Base-by-base conservation (phyloP, 2,113 vertebrate genomes). In the Myotis yumanensis region DNA sequence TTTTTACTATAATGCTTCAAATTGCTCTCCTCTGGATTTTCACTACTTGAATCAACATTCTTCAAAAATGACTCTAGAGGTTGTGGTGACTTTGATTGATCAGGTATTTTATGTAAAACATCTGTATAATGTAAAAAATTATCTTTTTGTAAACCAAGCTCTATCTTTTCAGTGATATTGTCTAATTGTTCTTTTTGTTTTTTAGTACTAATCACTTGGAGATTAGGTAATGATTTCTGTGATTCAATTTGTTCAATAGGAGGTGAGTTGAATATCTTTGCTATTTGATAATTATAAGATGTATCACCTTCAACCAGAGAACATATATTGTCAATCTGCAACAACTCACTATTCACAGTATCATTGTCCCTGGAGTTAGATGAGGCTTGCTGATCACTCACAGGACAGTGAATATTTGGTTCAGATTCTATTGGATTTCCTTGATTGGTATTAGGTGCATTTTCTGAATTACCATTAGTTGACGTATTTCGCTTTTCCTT, bases 281-380 rank as follows among this genome's bases (percentile, higher is more conserved):
- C 98, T 96, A 99, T 98, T 73, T 98, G 98, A 22, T 98, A 98
- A 97, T 98, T 98, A 43, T 98, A 99, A 79, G 88, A 98, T 2
- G 7, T 87, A 96, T 98, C 96, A 43, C 98, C 98, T 97, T 99
- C 97, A 66, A 98, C 98, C 66, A 99, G 98, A 91, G 98, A 98
- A 97, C 98, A 99, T 18, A 99, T 98, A 52, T 84, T 97, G 77
- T 97, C 98, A 93, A 99, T 99, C 87, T 97, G 97, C 59, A 98
- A 96, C 18, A 90, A 85, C 32, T 95, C 87, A 28, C 92, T 95
- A 79, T 84, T 79, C 81, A 15, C 20, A 52, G 1, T 0, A 88
- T 28, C 57, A 64, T 77, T 48, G 14, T 52, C 54, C 37, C 23
- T 75, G 37, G 72, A 71, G 18, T 97, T 64, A 69, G 23, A 40